Evolutionary conservation across 2,113 vertebrate genomes (phyloP).

Genomic region (Myotis yumanensis): DNA sequence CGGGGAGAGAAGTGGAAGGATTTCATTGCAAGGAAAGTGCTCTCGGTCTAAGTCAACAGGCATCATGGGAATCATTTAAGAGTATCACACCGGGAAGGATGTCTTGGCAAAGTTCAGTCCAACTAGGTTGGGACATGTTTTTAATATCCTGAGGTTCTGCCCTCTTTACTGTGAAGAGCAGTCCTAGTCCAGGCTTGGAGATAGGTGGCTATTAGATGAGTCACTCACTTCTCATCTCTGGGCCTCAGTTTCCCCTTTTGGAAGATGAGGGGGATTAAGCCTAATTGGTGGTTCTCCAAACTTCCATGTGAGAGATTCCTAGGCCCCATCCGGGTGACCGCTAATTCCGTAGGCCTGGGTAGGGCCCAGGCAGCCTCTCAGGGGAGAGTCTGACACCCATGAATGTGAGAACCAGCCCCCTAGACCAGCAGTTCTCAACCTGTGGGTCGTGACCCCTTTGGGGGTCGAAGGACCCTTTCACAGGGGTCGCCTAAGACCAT

Average conservation of each 20-base stretch:
- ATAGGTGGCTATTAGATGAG: neutral
- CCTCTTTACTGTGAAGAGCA: neutral
- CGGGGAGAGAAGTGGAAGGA: neutral
- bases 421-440: too few species aligned
- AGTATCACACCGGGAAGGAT: neutral
- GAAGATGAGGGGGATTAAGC: neutral
- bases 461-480: too few species aligned
- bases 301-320: neutral
- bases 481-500: too few species aligned
- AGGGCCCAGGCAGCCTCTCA: neutral
- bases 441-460: too few species aligned
- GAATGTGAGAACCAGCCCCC: neutral
- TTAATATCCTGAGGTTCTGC: neutral
- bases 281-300: neutral
- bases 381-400: neutral
- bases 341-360: neutral
- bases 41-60: neutral
- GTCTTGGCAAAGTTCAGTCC: neutral
- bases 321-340: neutral
- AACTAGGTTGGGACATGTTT: neutral
- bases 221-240: neutral
- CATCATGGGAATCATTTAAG: neutral
- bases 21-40: neutral
- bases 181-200: neutral
- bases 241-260: neutral